Evolutionary conservation across 2,113 vertebrate species (phyloP).

Genomic region (Holacanthus passer): DNA sequence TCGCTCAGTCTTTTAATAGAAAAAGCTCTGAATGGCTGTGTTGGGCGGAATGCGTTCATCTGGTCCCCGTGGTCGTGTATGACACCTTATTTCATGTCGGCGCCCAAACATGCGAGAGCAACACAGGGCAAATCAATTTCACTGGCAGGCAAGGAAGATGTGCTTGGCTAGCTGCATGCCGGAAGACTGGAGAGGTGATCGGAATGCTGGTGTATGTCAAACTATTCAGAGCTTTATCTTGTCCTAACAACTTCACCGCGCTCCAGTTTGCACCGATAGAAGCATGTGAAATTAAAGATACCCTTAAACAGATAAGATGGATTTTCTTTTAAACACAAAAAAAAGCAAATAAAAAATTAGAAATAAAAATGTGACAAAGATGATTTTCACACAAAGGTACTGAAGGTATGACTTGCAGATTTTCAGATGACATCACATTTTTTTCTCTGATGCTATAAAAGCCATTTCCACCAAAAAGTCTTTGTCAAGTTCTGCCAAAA

Average conservation of each 20-base stretch:
- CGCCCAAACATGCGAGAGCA: slow-evolving; percentile 26
- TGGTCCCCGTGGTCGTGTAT: slow-evolving; percentile 21
- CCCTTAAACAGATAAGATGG: background rate
- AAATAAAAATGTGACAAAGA: background rate
- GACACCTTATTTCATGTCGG: slow-evolving; percentile 65
- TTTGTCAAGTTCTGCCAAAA: too few relatives aligned
- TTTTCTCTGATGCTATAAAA: background rate
- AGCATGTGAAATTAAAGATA: background rate
- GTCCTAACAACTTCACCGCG: slow-evolving; percentile 2
- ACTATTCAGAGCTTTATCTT: slow-evolving; percentile 17
- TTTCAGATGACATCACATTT: background rate
- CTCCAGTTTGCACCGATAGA: background rate
- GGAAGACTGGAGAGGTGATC: slow-evolving; percentile 18
- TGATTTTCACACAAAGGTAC: background rate
- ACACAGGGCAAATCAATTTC: slow-evolving; percentile 62
- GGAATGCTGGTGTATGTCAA: slow-evolving; percentile 14
- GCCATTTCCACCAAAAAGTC: background rate
- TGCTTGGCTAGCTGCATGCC: slow-evolving; percentile 5
- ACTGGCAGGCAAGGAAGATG: slow-evolving; percentile 26
- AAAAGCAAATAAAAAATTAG: background rate
- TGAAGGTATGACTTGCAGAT: background rate
- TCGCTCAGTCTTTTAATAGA: slow-evolving; percentile 54
- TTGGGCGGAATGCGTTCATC: slow-evolving; percentile 44
- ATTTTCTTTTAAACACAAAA: background rate
- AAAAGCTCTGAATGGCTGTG: slow-evolving; percentile 58